Evolutionary conservation across 2,113 vertebrate species (phyloP).

Genomic region (Archilochus colubris): DNA sequence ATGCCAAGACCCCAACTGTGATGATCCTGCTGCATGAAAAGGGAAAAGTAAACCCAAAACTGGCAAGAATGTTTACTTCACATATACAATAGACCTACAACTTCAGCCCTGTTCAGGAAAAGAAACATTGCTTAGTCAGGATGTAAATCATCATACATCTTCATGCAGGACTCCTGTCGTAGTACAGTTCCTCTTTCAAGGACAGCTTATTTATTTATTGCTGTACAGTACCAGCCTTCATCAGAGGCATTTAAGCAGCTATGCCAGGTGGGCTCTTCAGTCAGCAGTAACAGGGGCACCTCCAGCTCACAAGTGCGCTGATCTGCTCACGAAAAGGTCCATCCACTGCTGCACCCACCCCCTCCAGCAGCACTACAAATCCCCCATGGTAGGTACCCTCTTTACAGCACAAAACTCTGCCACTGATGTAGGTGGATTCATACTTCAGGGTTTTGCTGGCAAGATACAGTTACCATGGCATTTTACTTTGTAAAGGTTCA

Average conservation of each 20-base stretch:
- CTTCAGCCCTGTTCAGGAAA: background rate
- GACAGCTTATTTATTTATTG: background rate
- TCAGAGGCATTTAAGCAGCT: background rate
- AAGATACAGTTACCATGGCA: background rate
- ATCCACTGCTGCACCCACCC: background rate
- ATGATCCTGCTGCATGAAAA: background rate
- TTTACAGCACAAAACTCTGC: background rate
- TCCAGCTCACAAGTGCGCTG: background rate
- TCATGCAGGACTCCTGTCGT: fast-evolving
- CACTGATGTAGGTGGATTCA: fast-evolving
- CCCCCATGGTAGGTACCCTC: fast-evolving
- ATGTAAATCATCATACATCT: background rate
- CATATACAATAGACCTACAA: background rate
- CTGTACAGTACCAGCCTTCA: background rate
- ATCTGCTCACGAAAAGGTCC: background rate
- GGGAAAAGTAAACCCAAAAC: background rate
- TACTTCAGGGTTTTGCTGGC: background rate
- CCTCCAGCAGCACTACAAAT: background rate
- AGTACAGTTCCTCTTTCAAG: background rate
- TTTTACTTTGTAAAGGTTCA: background rate
- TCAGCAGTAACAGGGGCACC: background rate
- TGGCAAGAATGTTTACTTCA: background rate
- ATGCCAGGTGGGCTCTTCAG: background rate
- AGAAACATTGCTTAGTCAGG: background rate
- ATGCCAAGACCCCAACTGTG: background rate